A percentile compares a stretch with the other conserved stretches of the same genome.
These are phyloP conservation scores for Pachypeltis micranthus DNA, from an alignment of 1,140 invertebrate species.

Conservation along the genomic window DNA sequence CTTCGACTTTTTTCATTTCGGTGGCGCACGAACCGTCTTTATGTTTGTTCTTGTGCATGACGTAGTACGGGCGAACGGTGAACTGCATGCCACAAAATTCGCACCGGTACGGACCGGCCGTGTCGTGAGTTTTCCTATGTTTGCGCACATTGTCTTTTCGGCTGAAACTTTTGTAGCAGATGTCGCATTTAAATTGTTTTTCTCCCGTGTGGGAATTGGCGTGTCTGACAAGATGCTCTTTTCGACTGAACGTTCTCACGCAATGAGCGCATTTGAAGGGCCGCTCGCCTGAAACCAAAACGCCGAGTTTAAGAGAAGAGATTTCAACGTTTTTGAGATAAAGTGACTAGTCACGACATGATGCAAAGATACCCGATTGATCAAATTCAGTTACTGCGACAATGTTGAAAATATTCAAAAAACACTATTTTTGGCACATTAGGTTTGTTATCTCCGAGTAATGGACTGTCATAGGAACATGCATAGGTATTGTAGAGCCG, in stretches of 20 bases:
- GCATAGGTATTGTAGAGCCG: too few relatives aligned
- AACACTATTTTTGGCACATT: too few relatives aligned
- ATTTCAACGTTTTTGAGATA: too few relatives aligned
- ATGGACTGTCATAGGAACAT: too few relatives aligned
- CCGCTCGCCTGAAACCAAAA: constrained; percentile 45
- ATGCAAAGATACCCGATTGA: too few relatives aligned
- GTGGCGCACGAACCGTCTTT: constrained; percentile 33
- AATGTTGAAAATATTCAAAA: too few relatives aligned
- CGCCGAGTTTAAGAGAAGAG: too few relatives aligned
- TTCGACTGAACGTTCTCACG: constrained; percentile 57
- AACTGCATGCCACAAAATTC: constrained; percentile 60
- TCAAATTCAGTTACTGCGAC: too few relatives aligned
- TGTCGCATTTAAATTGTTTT: constrained; percentile 59
- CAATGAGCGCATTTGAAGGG: constrained; percentile 57
- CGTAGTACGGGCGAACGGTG: constrained; percentile 52
- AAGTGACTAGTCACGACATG: too few relatives aligned
- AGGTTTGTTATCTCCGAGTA: too few relatives aligned
- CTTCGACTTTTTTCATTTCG: neutral
- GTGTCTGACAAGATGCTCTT: constrained; percentile 59
- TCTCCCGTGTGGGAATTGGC: constrained; percentile 60
- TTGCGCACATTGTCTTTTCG: constrained; percentile 64
- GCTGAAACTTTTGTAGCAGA: constrained; percentile 63
- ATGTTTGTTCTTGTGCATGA: constrained; percentile 45
- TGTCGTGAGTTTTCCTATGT: constrained; percentile 53
- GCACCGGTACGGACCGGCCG: constrained; percentile 53